These are phyloP conservation scores for Cercopithecus diana DNA, from an alignment of 2,797 vertebrate species.

Conservation along the genomic window DNA sequence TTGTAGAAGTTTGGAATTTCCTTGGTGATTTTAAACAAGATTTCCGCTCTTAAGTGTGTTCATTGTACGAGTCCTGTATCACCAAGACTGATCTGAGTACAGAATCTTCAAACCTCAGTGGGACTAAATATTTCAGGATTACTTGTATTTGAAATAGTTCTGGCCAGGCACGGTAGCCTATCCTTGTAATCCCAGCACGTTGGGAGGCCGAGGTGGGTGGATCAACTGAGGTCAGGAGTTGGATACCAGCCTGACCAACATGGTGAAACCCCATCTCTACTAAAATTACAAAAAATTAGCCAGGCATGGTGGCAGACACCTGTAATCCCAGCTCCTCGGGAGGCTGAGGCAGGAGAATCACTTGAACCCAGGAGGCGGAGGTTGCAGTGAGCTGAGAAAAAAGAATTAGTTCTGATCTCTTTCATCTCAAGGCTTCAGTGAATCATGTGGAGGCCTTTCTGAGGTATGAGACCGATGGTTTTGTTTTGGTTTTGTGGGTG, in stretches of 20 bases:
- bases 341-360: neutral
- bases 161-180: neutral
- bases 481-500: neutral
- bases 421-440: neutral
- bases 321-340: neutral
- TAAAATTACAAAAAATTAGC: neutral
- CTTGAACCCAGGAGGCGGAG: neutral
- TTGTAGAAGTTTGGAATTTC: slow-evolving; percentile 43
- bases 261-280: neutral
- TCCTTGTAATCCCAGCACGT: neutral
- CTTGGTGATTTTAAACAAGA: slow-evolving; percentile 59
- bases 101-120: neutral
- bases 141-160: slow-evolving; percentile 24
- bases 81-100: neutral
- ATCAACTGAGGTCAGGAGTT: neutral
- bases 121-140: neutral
- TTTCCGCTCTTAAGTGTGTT: slow-evolving; percentile 18
- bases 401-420: neutral
- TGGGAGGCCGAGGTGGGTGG: neutral
- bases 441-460: neutral
- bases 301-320: neutral
- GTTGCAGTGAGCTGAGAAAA: neutral
- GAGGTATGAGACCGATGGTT: neutral
- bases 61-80: neutral
- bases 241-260: neutral